Percentiles rank a stretch among this genome's conserved stretches.
Evolutionary conservation across 2,888 invertebrate genomes (phyloP).

Genomic region (Serripes groenlandicus): DNA sequence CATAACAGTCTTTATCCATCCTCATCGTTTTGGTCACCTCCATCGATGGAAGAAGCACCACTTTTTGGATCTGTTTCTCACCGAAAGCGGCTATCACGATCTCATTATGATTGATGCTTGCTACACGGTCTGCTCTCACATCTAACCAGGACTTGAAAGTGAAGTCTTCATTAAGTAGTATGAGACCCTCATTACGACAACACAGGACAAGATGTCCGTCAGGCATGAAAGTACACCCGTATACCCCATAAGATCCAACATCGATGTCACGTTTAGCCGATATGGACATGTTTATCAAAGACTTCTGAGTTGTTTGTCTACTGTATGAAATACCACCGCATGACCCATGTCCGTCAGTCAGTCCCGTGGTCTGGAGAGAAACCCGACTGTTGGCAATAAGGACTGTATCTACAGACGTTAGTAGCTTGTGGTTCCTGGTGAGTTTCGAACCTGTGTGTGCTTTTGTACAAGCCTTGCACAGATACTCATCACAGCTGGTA

Average conservation of each 20-base stretch:
- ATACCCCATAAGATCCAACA: not conserved
- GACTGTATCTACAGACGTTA: too few species aligned
- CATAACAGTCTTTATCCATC: not conserved
- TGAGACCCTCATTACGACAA: not conserved
- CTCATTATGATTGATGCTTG: not conserved
- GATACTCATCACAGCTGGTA: too few species aligned
- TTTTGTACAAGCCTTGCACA: too few species aligned
- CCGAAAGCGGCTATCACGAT: not conserved
- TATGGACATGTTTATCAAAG: not conserved
- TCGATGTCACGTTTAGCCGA: not conserved
- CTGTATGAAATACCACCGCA: too few species aligned
- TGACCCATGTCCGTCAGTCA: too few species aligned
- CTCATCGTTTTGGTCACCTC: not conserved
- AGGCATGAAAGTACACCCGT: not conserved
- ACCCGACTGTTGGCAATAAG: too few species aligned
- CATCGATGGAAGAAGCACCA: not conserved
- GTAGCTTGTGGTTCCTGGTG: too few species aligned
- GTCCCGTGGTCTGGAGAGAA: too few species aligned
- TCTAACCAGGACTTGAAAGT: not conserved
- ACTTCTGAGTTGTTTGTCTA: too few species aligned
- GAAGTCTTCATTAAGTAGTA: constrained; percentile 1
- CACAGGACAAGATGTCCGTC: not conserved
- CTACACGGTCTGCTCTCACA: not conserved
- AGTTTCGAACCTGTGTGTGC: too few species aligned
- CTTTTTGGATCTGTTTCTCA: not conserved